phyloP scores from a whole-genome alignment of 35 echinoderm and acorn worm genomes.

The Ophiothrix spiculata region DNA sequence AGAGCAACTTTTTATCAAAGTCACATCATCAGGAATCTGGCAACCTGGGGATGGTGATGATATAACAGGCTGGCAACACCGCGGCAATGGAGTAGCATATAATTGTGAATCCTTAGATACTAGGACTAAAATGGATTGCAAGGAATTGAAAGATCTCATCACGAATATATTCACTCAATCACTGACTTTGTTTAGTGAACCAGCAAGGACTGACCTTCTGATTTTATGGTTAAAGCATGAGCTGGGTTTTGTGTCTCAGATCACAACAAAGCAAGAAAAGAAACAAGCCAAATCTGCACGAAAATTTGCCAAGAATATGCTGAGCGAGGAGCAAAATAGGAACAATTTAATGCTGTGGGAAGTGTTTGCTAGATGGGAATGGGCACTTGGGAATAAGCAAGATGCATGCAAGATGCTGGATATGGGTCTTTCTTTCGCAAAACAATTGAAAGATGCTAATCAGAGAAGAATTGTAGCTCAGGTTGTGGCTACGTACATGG shows the following conservation, averaged over 20 bases:
- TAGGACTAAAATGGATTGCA: not conserved
- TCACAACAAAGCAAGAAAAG: slow-evolving; percentile 44
- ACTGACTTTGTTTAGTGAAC: slow-evolving; percentile 1
- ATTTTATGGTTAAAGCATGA: slow-evolving; percentile 25
- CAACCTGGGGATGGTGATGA: not conserved
- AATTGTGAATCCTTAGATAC: slow-evolving; percentile 4
- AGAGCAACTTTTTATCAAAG: not conserved
- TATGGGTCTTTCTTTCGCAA: slow-evolving; percentile 63
- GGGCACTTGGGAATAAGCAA: slow-evolving; percentile 49
- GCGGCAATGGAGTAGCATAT: not conserved
- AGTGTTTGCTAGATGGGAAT: slow-evolving; percentile 74
- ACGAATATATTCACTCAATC: slow-evolving; percentile 25
- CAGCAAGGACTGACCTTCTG: slow-evolving; percentile 11
- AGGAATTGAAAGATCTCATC: slow-evolving; percentile 30
- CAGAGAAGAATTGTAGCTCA: slow-evolving; percentile 22
- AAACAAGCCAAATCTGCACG: slow-evolving; percentile 54
- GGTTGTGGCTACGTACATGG: slow-evolving; percentile 36
- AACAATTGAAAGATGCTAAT: slow-evolving; percentile 25
- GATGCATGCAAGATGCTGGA: slow-evolving; percentile 74
- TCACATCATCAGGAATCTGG: not conserved
- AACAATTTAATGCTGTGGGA: slow-evolving; percentile 82
- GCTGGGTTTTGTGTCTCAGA: slow-evolving; percentile 1
- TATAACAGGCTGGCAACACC: not conserved
- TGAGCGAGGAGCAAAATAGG: slow-evolving; percentile 62
- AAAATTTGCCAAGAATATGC: slow-evolving; percentile 75